Evolutionary conservation across 2,113 vertebrate species (phyloP).

Genomic region (Amia ocellicauda): DNA sequence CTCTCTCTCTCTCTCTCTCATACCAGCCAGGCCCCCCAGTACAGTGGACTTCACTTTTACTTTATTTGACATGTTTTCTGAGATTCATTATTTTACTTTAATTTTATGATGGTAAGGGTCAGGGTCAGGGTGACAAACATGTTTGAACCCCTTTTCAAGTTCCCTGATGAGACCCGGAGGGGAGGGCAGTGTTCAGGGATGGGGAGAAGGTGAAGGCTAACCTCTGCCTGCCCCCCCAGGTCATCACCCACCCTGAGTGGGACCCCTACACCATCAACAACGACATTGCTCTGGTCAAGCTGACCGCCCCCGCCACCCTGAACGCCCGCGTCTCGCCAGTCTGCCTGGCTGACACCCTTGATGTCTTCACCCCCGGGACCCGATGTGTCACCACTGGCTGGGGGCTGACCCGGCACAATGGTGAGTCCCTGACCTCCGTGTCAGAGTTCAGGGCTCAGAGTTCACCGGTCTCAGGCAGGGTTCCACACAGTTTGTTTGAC

Average conservation of each 20-base stretch:
- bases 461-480: too few relatives aligned
- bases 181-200: background rate
- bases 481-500: too few relatives aligned
- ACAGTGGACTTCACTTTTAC: too few relatives aligned
- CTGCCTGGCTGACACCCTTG: slow-evolving; percentile 35
- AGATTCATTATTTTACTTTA: too few relatives aligned
- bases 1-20: too few relatives aligned
- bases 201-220: background rate
- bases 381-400: slow-evolving; percentile 61
- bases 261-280: slow-evolving; percentile 61
- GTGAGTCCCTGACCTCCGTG: slow-evolving; percentile 36
- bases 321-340: slow-evolving; percentile 40
- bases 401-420: slow-evolving; percentile 54
- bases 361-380: slow-evolving; percentile 45
- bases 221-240: slow-evolving; percentile 32
- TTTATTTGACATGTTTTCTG: too few relatives aligned
- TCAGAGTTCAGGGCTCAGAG: too few relatives aligned
- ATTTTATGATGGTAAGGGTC: too few relatives aligned
- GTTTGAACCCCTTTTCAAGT: too few relatives aligned
- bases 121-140: too few relatives aligned
- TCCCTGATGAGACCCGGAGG: too few relatives aligned
- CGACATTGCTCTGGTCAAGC: slow-evolving; percentile 61
- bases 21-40: too few relatives aligned
- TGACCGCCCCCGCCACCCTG: slow-evolving; percentile 45
- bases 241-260: slow-evolving; percentile 62